Conservation (phyloP, 92 coral and sea anemone species). For the Porites divaricata region DNA sequence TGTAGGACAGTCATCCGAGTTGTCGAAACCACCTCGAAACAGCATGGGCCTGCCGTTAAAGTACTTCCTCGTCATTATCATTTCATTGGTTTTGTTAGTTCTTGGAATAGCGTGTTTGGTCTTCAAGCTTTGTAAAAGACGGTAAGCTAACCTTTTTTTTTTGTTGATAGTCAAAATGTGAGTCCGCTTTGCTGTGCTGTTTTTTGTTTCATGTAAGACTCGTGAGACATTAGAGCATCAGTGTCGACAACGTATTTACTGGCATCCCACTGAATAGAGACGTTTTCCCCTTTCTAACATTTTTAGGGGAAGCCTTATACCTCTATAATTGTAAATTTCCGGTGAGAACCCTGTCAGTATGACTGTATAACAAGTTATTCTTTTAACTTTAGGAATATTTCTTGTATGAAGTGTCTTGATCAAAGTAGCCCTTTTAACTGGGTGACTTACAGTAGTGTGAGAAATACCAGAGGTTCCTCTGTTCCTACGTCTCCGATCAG, state of each 20-base stretch:
- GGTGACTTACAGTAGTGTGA: neutral
- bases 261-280: too few relatives aligned
- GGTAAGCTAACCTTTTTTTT: neutral
- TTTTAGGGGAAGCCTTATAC: too few relatives aligned
- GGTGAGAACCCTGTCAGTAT: too few relatives aligned
- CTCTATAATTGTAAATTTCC: too few relatives aligned
- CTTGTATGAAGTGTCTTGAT: neutral
- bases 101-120: neutral
- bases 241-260: too few relatives aligned
- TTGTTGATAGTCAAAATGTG: neutral
- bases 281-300: too few relatives aligned
- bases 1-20: conserved; percentile 3
- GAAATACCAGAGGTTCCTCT: conserved; percentile 13
- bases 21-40: neutral
- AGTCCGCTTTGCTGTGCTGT: too few relatives aligned
- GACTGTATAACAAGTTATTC: neutral
- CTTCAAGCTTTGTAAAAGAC: conserved; percentile 15
- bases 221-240: too few relatives aligned
- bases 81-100: conserved; percentile 14
- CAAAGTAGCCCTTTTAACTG: neutral
- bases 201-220: too few relatives aligned
- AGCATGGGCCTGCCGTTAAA: conserved; percentile 20
- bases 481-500: conserved; percentile 1
- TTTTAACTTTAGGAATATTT: conserved; percentile 2
- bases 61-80: conserved; percentile 7